phyloP scores from a whole-genome alignment of 2,888 invertebrate species.

The Orthonychiurus folsomi region DNA sequence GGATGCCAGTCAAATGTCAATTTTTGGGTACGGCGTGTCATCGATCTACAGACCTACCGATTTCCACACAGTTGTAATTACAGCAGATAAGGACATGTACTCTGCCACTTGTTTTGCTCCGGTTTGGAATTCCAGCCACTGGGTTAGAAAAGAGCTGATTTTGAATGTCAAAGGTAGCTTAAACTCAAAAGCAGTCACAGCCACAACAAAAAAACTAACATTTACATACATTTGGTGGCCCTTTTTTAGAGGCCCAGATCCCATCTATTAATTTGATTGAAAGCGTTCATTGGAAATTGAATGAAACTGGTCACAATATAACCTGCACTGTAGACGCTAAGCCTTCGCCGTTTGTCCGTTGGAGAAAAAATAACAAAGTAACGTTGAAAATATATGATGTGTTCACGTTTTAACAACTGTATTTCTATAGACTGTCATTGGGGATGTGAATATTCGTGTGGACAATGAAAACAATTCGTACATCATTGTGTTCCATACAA shows the following conservation, averaged over 20 bases:
- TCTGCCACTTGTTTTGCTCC: constrained; percentile 31
- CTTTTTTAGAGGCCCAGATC: constrained; percentile 23
- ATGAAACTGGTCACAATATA: constrained; percentile 25
- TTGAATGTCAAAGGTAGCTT: constrained; percentile 16
- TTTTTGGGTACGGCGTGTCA: neutral
- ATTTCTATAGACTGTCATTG: constrained; percentile 15
- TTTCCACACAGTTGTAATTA: constrained; percentile 18
- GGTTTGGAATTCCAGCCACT: constrained; percentile 35
- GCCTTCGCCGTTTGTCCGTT: constrained; percentile 30
- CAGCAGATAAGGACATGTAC: constrained; percentile 21
- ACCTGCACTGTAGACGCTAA: constrained; percentile 23
- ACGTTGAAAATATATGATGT: too few relatives aligned
- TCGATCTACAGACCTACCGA: neutral
- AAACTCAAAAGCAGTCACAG: too few relatives aligned
- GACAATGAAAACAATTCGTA: constrained; percentile 26
- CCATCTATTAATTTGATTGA: constrained; percentile 25
- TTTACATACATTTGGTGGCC: too few relatives aligned
- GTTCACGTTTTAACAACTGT: too few relatives aligned
- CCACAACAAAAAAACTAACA: too few relatives aligned
- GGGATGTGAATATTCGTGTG: constrained; percentile 11
- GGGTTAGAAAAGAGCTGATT: constrained; percentile 22
- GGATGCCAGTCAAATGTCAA: neutral
- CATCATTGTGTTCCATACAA: constrained; percentile 28
- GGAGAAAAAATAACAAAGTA: constrained; percentile 38
- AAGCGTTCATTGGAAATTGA: constrained; percentile 22